These are phyloP conservation scores for Hydroisotoma schaefferi DNA, from an alignment of 2,888 invertebrate species.

Conservation along the genomic window DNA sequence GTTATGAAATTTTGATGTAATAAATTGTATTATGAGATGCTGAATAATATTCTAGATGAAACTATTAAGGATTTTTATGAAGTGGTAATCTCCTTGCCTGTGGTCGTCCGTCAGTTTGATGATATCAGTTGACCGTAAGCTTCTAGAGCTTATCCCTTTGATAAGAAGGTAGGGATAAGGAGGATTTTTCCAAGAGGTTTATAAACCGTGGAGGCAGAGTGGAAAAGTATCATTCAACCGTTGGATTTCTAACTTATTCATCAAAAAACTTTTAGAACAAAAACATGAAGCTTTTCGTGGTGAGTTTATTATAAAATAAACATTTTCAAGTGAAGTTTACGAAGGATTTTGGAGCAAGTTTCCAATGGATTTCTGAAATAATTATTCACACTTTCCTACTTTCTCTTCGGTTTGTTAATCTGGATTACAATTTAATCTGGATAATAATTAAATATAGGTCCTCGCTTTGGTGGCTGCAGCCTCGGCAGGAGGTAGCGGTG, in stretches of 20 bases:
- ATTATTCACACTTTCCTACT: background rate
- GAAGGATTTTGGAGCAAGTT: background rate
- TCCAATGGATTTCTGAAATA: background rate
- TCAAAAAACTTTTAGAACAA: background rate
- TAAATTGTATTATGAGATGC: no score
- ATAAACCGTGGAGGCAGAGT: constrained; percentile 3
- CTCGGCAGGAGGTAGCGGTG: constrained; percentile 16
- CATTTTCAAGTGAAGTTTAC: background rate
- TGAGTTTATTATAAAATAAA: constrained; percentile 14
- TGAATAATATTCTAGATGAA: no score
- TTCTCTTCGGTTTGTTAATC: background rate
- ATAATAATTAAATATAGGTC: no score
- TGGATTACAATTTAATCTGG: background rate
- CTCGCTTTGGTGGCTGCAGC: constrained; percentile 26
- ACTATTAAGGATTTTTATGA: no score
- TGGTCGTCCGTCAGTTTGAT: background rate
- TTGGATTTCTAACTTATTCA: background rate
- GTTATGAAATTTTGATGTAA: no score
- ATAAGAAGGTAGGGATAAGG: no score
- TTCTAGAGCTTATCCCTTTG: background rate
- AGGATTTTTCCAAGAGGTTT: constrained; percentile 10
- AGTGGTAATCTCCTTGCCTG: no score
- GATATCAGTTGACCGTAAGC: no score
- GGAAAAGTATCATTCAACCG: constrained; percentile 16
- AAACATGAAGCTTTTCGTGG: constrained; percentile 29